Conservation (phyloP, 1,140 invertebrate genomes). For the Bombyx mandarina region DNA sequence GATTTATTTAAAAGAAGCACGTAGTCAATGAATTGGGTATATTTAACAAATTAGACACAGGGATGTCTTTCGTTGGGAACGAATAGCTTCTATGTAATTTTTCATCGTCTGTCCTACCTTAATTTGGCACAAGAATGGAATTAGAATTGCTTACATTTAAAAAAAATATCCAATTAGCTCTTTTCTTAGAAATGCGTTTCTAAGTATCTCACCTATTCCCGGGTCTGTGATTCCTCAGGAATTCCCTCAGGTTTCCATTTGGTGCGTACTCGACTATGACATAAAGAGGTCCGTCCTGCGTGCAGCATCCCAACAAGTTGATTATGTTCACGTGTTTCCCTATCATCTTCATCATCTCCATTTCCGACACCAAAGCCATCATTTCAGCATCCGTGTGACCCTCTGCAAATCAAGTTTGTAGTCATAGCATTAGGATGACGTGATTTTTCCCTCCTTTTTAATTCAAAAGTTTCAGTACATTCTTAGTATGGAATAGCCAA, state of each 20-base stretch:
- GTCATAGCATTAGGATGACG: no score
- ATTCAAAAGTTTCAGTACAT: not conserved
- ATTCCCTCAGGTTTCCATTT: slow-evolving; percentile 95
- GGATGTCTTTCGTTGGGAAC: no score
- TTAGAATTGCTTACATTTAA: not conserved
- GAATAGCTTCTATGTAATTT: no score
- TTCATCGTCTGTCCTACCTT: no score
- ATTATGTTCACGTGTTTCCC: slow-evolving; percentile 99
- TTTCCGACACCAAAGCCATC: slow-evolving; percentile 96
- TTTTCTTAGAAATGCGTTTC: no score
- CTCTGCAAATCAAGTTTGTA: slow-evolving; percentile 76
- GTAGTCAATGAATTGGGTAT: no score
- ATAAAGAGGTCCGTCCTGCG: slow-evolving; percentile 93
- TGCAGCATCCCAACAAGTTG: slow-evolving; percentile 96
- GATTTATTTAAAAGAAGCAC: no score
- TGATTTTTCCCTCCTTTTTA: no score
- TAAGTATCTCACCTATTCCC: slow-evolving; percentile 54
- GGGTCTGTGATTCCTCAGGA: slow-evolving; percentile 88
- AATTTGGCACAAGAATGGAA: not conserved
- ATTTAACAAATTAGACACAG: no score
- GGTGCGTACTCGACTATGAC: slow-evolving; percentile 97
- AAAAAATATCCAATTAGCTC: not conserved
- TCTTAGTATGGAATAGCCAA: not conserved
- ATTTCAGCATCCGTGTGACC: slow-evolving; percentile 96
- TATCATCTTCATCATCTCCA: slow-evolving; percentile 99